These are phyloP conservation scores for Standfussiana lucernea DNA, from an alignment of 2,888 invertebrate species.

Conservation along the genomic window DNA sequence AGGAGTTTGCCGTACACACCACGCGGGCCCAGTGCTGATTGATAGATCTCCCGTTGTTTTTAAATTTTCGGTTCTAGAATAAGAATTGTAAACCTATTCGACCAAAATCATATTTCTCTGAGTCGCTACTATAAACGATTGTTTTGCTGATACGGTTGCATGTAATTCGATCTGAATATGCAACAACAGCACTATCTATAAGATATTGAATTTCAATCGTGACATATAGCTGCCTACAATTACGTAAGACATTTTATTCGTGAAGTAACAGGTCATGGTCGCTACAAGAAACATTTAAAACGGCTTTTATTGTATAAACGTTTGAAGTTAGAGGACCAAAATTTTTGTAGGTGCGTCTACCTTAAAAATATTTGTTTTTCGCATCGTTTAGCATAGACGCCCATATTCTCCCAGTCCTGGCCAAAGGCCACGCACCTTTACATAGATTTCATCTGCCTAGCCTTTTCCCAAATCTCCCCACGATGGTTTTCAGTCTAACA, in stretches of 20 bases:
- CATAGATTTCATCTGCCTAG: not conserved
- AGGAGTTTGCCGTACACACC: no score
- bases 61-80: no score
- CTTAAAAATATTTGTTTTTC: no score
- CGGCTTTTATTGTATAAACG: not conserved
- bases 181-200: constrained; percentile 1
- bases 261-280: constrained; percentile 6
- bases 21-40: no score
- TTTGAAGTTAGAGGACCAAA: not conserved
- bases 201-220: not conserved
- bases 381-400: not conserved
- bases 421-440: no score
- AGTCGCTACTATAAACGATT: not conserved
- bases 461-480: not conserved
- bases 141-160: not conserved
- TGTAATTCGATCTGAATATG: constrained; percentile 10
- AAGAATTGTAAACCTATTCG: no score
- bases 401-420: no score
- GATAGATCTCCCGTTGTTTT: no score
- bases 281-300: no score
- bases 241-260: constrained; percentile 3
- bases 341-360: not conserved
- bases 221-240: not conserved
- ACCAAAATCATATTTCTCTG: no score
- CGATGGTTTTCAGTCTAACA: not conserved